Evolutionary conservation across 2,888 invertebrate species (phyloP).

Genomic region (Sialis fuliginosa): DNA sequence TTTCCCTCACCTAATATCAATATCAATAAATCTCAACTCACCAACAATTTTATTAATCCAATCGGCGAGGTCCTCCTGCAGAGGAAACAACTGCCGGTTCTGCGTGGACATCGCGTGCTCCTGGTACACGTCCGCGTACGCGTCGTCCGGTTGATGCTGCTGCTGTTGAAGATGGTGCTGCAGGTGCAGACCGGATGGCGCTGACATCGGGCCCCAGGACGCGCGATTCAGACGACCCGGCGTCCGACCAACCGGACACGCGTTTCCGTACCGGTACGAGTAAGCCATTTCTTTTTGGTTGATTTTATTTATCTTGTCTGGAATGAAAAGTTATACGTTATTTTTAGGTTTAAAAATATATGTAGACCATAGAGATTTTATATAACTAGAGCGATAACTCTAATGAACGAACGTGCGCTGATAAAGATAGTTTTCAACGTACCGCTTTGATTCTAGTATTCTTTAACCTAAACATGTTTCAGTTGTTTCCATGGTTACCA

Average conservation of each 20-base stretch:
- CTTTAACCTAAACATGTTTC: too few species aligned
- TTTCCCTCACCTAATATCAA: too few species aligned
- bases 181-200: constrained; percentile 23
- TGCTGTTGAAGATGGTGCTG: constrained; percentile 16
- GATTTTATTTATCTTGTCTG: too few species aligned
- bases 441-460: too few species aligned
- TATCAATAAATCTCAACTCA: constrained; percentile 19
- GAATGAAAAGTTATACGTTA: too few species aligned
- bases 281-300: constrained; percentile 1
- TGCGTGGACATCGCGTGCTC: constrained; percentile 59
- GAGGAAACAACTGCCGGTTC: constrained; percentile 59
- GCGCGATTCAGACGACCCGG: constrained; percentile 21
- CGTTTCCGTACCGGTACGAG: constrained; percentile 2
- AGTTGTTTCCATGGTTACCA: too few species aligned
- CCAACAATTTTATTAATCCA: constrained; percentile 77
- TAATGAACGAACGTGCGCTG: too few species aligned
- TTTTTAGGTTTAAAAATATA: too few species aligned
- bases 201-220: constrained; percentile 42
- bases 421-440: too few species aligned
- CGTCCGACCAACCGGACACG: neutral
- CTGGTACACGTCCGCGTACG: constrained; percentile 30
- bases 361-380: too few species aligned
- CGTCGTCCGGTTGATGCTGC: constrained; percentile 16
- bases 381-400: too few species aligned
- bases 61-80: constrained; percentile 74